These are phyloP conservation scores for Epirrhoe alternata DNA, from an alignment of 2,888 invertebrate species.

Conservation along the genomic window DNA sequence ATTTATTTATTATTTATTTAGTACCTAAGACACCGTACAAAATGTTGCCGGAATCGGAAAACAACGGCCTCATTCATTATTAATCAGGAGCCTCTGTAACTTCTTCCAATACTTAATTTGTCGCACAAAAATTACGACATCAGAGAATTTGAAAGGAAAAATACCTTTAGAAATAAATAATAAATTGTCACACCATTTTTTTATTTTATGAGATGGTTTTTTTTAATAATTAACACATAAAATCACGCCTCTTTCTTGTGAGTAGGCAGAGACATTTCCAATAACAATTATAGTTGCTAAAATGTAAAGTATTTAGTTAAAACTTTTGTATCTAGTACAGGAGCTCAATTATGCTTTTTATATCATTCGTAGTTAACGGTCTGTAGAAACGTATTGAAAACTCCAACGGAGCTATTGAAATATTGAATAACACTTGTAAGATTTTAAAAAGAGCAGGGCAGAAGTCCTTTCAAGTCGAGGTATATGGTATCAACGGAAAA, in stretches of 20 bases:
- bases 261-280: too few relatives aligned
- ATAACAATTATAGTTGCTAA: too few relatives aligned
- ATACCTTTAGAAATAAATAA: neutral
- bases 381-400: neutral
- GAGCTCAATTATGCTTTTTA: too few relatives aligned
- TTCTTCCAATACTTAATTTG: conserved; percentile 16
- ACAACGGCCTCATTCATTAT: conserved; percentile 18
- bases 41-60: conserved; percentile 13
- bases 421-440: conserved; percentile 1
- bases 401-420: neutral
- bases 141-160: neutral
- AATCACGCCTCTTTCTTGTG: neutral
- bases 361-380: too few relatives aligned
- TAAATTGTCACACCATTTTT: neutral
- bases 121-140: conserved; percentile 4
- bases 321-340: too few relatives aligned
- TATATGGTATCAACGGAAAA: conserved; percentile 37
- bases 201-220: too few relatives aligned
- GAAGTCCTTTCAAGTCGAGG: conserved; percentile 28
- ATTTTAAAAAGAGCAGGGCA: conserved; percentile 11
- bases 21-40: neutral
- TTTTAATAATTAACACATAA: too few relatives aligned
- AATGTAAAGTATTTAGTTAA: too few relatives aligned
- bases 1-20: conserved; percentile 1
- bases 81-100: conserved; percentile 15